Percentiles rank a stretch among this genome's conserved stretches.
phyloP scores from a whole-genome alignment of 2,888 invertebrate species.

The Rhagonycha fulva region DNA sequence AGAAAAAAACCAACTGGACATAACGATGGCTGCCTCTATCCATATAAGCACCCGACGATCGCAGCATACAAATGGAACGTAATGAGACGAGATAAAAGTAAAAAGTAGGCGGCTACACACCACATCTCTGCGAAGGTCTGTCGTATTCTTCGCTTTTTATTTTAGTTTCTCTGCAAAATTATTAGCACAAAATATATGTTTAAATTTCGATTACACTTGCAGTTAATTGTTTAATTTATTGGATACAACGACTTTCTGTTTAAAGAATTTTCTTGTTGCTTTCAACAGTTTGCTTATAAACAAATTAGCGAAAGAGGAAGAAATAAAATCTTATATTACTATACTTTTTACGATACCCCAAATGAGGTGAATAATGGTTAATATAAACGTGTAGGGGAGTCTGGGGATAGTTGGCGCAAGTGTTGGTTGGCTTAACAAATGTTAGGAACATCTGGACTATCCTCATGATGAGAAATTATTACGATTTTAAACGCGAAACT shows the following conservation, averaged over 20 bases:
- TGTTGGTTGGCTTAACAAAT: too few relatives aligned
- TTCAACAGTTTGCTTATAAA: background rate
- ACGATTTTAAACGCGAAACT: too few relatives aligned
- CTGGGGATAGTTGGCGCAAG: too few relatives aligned
- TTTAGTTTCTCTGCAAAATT: conserved; percentile 29
- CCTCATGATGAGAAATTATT: too few relatives aligned
- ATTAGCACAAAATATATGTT: background rate
- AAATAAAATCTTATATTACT: background rate
- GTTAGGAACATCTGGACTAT: too few relatives aligned
- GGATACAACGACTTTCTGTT: background rate
- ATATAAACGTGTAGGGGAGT: too few relatives aligned
- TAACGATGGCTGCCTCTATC: conserved; percentile 53
- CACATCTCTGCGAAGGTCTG: conserved; percentile 30
- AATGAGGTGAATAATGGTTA: too few relatives aligned
- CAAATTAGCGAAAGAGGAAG: background rate
- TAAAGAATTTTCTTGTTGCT: background rate
- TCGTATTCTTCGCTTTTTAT: conserved; percentile 18
- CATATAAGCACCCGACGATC: conserved; percentile 53
- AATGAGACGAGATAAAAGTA: conserved; percentile 53
- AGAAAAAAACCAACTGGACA: conserved; percentile 50
- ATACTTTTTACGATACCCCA: too few relatives aligned
- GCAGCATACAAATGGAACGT: conserved; percentile 53
- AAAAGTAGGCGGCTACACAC: conserved; percentile 52
- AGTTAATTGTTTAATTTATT: background rate
- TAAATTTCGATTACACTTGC: background rate